Percentiles rank a stretch among this genome's conserved stretches.
Evolutionary conservation across 2,113 vertebrate species (phyloP).

Genomic region (Proterorhinus semilunaris): DNA sequence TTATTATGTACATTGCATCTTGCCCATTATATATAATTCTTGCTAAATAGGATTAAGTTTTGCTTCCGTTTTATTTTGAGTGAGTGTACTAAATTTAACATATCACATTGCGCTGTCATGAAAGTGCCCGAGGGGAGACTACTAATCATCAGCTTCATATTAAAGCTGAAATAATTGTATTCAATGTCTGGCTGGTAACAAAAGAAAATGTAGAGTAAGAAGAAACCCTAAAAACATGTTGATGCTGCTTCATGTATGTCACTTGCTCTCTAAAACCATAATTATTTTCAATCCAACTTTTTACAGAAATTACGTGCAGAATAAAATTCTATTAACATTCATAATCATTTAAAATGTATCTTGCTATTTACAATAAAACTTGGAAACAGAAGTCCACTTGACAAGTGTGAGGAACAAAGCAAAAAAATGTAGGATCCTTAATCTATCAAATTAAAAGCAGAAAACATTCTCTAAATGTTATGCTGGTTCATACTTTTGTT

Average conservation of each 20-base stretch:
- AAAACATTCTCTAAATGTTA: too few relatives aligned
- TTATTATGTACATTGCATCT: background rate
- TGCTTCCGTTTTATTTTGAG: too few relatives aligned
- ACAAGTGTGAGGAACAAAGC: constrained; percentile 1
- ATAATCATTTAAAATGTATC: constrained; percentile 52
- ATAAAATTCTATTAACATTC: constrained; percentile 63
- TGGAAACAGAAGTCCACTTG: background rate
- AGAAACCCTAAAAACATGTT: background rate
- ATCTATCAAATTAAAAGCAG: background rate
- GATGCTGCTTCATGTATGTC: constrained; percentile 15
- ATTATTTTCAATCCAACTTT: constrained; percentile 12
- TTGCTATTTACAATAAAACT: constrained; percentile 42
- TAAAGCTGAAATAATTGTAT: background rate
- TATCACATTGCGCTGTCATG: too few relatives aligned
- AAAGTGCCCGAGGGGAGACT: too few relatives aligned
- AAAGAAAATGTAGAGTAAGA: background rate
- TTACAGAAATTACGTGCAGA: constrained; percentile 27
- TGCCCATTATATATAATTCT: background rate
- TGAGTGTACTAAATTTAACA: too few relatives aligned
- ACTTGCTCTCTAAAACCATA: constrained; percentile 27
- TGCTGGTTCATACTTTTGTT: too few relatives aligned
- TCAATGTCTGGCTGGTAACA: background rate
- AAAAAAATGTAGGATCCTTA: background rate
- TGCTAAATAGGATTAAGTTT: too few relatives aligned
- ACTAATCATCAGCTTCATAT: background rate